Conservation (phyloP, 2,888 invertebrate species). For the Lamellibrachia columna region DNA sequence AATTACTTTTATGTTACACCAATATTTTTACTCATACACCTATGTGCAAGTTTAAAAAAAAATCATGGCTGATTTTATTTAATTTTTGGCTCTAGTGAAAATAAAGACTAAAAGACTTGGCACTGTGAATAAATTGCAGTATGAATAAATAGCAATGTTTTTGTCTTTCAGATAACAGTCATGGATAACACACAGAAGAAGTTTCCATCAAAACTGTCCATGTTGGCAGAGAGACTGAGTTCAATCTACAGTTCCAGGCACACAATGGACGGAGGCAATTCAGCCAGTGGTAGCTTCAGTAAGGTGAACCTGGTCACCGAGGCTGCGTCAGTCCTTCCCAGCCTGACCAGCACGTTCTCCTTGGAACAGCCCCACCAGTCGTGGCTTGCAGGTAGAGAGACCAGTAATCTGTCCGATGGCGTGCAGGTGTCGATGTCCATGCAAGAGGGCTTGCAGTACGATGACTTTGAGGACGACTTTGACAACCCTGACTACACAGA, state of each 20-base stretch:
- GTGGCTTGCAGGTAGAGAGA: neutral
- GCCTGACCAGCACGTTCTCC: slow-evolving; percentile 36
- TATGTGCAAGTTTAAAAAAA: too few species aligned
- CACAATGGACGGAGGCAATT: neutral
- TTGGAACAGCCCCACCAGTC: slow-evolving; percentile 6
- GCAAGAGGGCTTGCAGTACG: slow-evolving; percentile 31
- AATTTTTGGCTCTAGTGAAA: too few species aligned
- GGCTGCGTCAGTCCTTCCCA: slow-evolving; percentile 35
- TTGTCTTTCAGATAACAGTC: neutral
- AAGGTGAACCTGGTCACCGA: slow-evolving; percentile 39
- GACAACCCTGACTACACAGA: slow-evolving; percentile 40
- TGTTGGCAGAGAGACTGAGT: neutral
- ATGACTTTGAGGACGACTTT: slow-evolving; percentile 20
- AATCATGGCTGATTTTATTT: too few species aligned
- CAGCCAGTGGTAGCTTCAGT: neutral
- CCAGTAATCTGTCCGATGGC: neutral
- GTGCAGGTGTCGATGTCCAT: slow-evolving; percentile 27
- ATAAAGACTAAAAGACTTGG: too few species aligned
- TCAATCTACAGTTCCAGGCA: neutral
- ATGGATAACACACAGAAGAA: neutral
- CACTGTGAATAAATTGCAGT: too few species aligned
- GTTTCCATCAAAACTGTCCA: neutral
- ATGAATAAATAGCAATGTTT: neutral
- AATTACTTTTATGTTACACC: too few species aligned
- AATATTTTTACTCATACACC: too few species aligned